Evolutionary conservation across 2,888 invertebrate genomes (phyloP).

Genomic region (Dascillus cervinus): DNA sequence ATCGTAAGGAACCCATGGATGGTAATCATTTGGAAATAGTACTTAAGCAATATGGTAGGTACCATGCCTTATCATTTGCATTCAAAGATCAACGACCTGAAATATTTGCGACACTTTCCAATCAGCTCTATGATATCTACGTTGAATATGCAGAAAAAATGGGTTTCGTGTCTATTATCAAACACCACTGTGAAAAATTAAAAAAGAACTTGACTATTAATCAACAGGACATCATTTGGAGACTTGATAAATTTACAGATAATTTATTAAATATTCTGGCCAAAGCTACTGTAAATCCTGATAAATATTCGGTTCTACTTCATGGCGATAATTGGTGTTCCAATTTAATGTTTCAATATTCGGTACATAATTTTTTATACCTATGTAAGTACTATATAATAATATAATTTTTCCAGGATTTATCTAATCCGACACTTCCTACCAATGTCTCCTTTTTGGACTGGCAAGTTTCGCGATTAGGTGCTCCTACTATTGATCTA

Average conservation of each 20-base stretch:
- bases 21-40: background rate
- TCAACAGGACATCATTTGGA: no score
- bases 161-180: no score
- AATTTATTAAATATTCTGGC: no score
- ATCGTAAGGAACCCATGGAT: background rate
- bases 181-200: no score
- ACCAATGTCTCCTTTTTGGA: slow-evolving; percentile 13
- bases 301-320: slow-evolving; percentile 16
- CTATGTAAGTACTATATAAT: no score
- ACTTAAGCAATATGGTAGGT: background rate
- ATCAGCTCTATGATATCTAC: no score
- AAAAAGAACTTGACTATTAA: no score
- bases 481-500: slow-evolving; percentile 26
- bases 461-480: slow-evolving; percentile 16
- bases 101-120: no score
- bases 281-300: no score
- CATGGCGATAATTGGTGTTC: slow-evolving; percentile 34
- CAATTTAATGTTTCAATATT: slow-evolving; percentile 32
- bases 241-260: no score
- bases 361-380: slow-evolving; percentile 9
- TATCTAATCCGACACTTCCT: background rate
- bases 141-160: no score
- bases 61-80: background rate
- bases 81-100: background rate
- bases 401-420: slow-evolving; percentile 8